A percentile compares a stretch with the other conserved stretches of the same genome.
Evolutionary conservation across 2,888 invertebrate species (phyloP).

Genomic region (Nebria salina): DNA sequence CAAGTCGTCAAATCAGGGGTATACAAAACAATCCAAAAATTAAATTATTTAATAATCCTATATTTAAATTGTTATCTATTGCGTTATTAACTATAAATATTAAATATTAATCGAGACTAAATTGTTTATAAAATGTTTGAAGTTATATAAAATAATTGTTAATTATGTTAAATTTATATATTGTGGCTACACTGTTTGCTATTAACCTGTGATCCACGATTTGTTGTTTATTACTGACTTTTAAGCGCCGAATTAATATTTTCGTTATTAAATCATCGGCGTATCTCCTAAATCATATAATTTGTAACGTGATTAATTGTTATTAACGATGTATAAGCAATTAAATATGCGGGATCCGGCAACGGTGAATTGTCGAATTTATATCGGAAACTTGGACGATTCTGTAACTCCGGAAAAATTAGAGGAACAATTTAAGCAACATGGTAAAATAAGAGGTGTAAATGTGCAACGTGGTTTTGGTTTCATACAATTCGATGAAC

Average conservation of each 20-base stretch:
- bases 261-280: neutral
- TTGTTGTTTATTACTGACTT: neutral
- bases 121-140: too few species aligned
- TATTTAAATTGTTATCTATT: too few species aligned
- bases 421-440: slow-evolving; percentile 78
- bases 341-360: slow-evolving; percentile 76
- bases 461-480: slow-evolving; percentile 83
- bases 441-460: slow-evolving; percentile 77
- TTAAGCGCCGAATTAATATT: neutral
- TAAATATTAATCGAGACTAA: too few species aligned
- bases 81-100: too few species aligned
- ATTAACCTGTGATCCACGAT: neutral
- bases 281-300: too few species aligned
- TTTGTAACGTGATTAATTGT: neutral
- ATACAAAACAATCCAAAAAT: too few species aligned
- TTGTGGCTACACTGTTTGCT: neutral
- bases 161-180: too few species aligned
- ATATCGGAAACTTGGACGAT: slow-evolving; percentile 79
- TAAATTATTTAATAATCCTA: too few species aligned
- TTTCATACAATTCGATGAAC: slow-evolving; percentile 85
- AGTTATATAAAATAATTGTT: too few species aligned
- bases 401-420: slow-evolving; percentile 70
- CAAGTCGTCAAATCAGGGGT: too few species aligned
- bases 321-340: slow-evolving; percentile 58
- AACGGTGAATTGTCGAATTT: slow-evolving; percentile 79